Base-by-base conservation (phyloP, 2,888 invertebrate genomes). In the Pherbina coryleti region DNA sequence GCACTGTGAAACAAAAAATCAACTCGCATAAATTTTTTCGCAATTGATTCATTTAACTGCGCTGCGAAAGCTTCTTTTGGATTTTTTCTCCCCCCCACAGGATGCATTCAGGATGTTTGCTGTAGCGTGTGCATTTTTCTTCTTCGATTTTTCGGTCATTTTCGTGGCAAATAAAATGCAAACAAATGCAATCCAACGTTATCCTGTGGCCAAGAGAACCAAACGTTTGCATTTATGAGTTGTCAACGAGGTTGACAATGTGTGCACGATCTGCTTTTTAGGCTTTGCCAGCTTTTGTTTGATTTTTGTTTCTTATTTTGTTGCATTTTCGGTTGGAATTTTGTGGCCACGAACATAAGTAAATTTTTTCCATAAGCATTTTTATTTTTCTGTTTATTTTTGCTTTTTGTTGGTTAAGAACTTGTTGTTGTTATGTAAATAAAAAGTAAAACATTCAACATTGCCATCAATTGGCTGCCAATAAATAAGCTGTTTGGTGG, bases 101-200 rank as follows among this genome's bases (percentile, higher is more conserved):
- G 28, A 28, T 69, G 69, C 69, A 69, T 17, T 69, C 69, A 28
- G 49, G 69, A 49, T 51, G 69, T 51, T 28, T 69, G 69, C 51
- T 34, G 51, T 49, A n/a, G 69, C 69, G 69, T 49, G 44, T 49
- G 69, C 44, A 28, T 53, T 75, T 75, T 51, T 81, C 79, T 83
- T 83, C 80, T 82, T 84, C 82, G 84, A 83, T 83, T 84, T 84
- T 82, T 83, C 81, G 84, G 83, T 84, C 78, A 80, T 81, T 81
- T 82, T 83, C 81, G 83, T 81, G 83, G 83, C 80, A 80, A 81
- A 79, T 80, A 81, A 79, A 83, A 81, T 69, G 79, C 81, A 78
- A 81, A 81, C 78, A 78, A 79, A 70, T 78, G 79, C 76, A 78
- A 69, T 49, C 69, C 78, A 60, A 57, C 57, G 55, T 57, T 22